Evolutionary conservation across 2,113 vertebrate species (phyloP).

Genomic region (Oncorhynchus keta): DNA sequence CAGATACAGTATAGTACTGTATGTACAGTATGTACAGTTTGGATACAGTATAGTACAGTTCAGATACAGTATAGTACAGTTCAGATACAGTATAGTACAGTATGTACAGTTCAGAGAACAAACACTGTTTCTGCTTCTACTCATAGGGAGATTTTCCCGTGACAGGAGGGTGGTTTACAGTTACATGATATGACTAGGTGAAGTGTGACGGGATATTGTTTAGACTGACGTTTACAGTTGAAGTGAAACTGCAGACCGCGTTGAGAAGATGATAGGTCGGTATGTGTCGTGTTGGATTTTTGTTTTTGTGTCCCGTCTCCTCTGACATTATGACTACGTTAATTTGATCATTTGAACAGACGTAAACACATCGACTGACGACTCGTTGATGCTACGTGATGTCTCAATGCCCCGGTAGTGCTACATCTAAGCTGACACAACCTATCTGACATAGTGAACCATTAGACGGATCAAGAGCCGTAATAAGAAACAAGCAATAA

Average conservation of each 20-base stretch:
- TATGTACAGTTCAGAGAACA: no score
- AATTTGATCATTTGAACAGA: no score
- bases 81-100: no score
- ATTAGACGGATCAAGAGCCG: conserved; percentile 8
- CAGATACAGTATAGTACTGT: no score
- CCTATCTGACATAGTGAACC: conserved; percentile 18
- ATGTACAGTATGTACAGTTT: no score
- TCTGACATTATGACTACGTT: not conserved
- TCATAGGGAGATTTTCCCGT: no score
- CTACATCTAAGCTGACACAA: conserved; percentile 1
- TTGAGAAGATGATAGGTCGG: not conserved
- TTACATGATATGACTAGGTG: conserved; percentile 42
- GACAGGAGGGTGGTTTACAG: conserved; percentile 59
- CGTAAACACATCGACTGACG: no score
- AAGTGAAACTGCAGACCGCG: not conserved
- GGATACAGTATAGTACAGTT: no score
- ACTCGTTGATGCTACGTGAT: not conserved
- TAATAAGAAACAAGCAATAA: not conserved
- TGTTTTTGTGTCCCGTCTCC: not conserved
- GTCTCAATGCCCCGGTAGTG: not conserved
- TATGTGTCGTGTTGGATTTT: not conserved
- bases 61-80: no score
- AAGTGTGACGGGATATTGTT: conserved; percentile 13
- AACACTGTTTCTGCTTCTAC: no score
- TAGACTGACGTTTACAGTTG: not conserved